These are phyloP conservation scores for Heliconius nattereri DNA, from an alignment of 1,140 invertebrate genomes.

Conservation along the genomic window DNA sequence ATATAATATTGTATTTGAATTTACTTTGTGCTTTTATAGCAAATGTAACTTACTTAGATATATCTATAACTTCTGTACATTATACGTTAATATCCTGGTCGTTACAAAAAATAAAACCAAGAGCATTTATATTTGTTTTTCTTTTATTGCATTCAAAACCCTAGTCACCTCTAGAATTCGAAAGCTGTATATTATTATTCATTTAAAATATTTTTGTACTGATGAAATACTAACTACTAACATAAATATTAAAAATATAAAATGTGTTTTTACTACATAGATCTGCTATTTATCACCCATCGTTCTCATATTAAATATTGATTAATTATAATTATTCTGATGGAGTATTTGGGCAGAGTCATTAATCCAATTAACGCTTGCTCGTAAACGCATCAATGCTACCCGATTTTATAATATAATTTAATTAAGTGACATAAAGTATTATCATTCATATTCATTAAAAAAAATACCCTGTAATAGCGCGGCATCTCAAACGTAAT, in stretches of 20 bases:
- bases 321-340: slow-evolving; percentile 50
- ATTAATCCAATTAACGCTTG: slow-evolving; percentile 60
- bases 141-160: not conserved
- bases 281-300: not conserved
- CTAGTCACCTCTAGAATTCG: too few relatives aligned
- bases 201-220: not conserved
- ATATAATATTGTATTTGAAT: slow-evolving; percentile 45
- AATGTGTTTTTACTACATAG: not conserved
- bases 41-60: slow-evolving; percentile 45
- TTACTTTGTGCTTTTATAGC: slow-evolving; percentile 41
- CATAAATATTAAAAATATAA: not conserved
- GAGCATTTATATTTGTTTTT: slow-evolving; percentile 37
- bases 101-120: slow-evolving; percentile 66
- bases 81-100: slow-evolving; percentile 63
- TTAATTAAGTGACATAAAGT: slow-evolving; percentile 56
- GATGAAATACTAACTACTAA: not conserved
- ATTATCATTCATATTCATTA: slow-evolving; percentile 51
- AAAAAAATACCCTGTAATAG: not conserved
- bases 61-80: slow-evolving; percentile 59
- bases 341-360: slow-evolving; percentile 49
- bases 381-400: slow-evolving; percentile 56
- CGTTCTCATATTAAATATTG: slow-evolving; percentile 32
- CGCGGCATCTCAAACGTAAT: too few relatives aligned
- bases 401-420: slow-evolving; percentile 53
- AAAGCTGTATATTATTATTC: not conserved